phyloP scores from a whole-genome alignment of 1,140 invertebrate genomes.

The Pseudomyrmex sp. region DNA sequence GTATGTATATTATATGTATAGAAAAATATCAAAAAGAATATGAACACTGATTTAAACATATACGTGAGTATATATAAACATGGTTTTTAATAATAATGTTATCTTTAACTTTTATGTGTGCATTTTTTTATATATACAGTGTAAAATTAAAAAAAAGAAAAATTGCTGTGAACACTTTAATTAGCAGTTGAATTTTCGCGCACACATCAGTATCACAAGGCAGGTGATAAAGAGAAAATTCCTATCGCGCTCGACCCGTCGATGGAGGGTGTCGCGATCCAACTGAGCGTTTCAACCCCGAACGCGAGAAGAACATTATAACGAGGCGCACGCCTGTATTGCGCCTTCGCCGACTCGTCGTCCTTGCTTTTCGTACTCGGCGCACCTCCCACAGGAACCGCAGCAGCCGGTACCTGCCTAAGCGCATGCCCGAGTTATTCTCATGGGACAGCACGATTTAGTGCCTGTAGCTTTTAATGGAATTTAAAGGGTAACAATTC shows the following conservation, averaged over 20 bases:
- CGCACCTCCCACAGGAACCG: constrained; percentile 57
- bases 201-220: too few relatives aligned
- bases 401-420: constrained; percentile 37
- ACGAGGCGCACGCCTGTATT: constrained; percentile 44
- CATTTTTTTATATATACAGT: not conserved
- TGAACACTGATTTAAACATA: not conserved
- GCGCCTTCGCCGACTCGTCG: constrained; percentile 51
- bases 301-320: constrained; percentile 41
- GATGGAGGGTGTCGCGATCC: constrained; percentile 45
- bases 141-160: not conserved
- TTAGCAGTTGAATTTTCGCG: not conserved
- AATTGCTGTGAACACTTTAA: not conserved
- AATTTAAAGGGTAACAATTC: constrained; percentile 59
- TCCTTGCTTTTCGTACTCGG: constrained; percentile 58
- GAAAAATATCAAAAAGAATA: too few relatives aligned
- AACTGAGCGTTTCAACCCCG: constrained; percentile 54
- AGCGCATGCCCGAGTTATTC: constrained; percentile 43
- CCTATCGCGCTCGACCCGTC: constrained; percentile 25
- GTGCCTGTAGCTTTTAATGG: constrained; percentile 51
- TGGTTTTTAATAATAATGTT: not conserved
- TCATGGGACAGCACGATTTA: constrained; percentile 50
- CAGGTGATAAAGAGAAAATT: not conserved
- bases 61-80: not conserved
- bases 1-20: too few relatives aligned
- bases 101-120: too few relatives aligned